These are phyloP conservation scores for Anaspis maculata DNA, from an alignment of 2,888 invertebrate species.

Conservation along the genomic window DNA sequence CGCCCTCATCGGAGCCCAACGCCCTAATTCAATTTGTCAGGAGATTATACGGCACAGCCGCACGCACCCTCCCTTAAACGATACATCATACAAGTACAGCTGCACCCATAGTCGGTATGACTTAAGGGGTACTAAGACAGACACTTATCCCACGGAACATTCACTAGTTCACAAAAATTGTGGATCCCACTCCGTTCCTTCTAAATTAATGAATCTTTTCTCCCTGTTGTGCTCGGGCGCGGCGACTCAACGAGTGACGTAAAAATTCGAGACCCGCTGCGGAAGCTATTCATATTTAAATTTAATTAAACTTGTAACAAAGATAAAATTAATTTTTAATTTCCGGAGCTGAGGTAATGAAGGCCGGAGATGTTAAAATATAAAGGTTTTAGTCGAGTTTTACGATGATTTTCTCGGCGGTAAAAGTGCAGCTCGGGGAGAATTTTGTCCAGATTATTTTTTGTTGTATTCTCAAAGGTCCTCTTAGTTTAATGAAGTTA, in stretches of 20 bases:
- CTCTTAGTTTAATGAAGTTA: conserved; percentile 41
- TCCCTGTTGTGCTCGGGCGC: background rate
- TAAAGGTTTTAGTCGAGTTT: conserved; percentile 29
- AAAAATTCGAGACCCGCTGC: conserved; percentile 34
- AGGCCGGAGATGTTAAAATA: conserved; percentile 30
- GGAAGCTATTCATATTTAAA: conserved; percentile 35
- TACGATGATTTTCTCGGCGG: conserved; percentile 32
- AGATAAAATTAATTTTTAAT: conserved; percentile 45
- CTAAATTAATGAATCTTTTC: conserved; percentile 11
- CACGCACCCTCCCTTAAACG: conserved; percentile 40
- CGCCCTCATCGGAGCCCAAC: conserved; percentile 38
- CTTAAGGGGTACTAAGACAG: conserved; percentile 21
- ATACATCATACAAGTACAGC: conserved; percentile 41
- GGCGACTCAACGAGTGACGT: conserved; percentile 3
- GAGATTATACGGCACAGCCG: conserved; percentile 44
- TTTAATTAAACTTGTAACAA: conserved; percentile 43
- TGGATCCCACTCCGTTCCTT: too few relatives aligned
- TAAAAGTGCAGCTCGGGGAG: conserved; percentile 31
- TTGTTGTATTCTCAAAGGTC: conserved; percentile 36
- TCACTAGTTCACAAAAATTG: conserved; percentile 15
- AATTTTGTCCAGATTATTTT: conserved; percentile 42
- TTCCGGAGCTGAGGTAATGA: conserved; percentile 34
- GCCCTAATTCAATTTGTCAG: conserved; percentile 46
- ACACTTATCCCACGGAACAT: conserved; percentile 18
- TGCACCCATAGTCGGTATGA: conserved; percentile 28